Evolutionary conservation across 2,888 invertebrate species (phyloP), one percentile per base, ranked within the genome.

Genomic region (Drosophila rubida): DNA sequence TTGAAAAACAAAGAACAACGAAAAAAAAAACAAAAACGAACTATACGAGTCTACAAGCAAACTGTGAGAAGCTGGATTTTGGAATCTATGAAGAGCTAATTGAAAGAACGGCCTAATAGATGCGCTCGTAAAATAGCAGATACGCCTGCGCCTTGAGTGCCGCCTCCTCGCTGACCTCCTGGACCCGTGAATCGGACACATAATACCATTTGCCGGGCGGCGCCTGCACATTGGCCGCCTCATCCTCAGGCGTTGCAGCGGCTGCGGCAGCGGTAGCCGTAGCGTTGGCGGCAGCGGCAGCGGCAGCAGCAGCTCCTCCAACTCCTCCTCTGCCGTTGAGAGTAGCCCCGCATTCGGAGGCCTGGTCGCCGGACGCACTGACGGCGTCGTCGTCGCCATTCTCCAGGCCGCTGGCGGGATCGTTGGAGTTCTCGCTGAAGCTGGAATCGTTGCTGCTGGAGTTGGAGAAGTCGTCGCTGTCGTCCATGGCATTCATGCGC

Each of bases 121-220:
- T 96, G 91, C 98, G 94, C 92, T 99, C 98, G 92, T 99, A 99
- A 93, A 99, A 99, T 37, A 99, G 94, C 53, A 99, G 93, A 92
- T 99, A 99, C 13, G 99, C 99, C 92, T 99, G 97, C 65, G 96
- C 95, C 79, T 94, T 93, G 45, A 98, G 93, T 63, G 98, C 98
- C 74, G 94, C 94, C 2, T 95, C 94, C 91, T 97, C 96, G 60
- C 94, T 93, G 22, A 96, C 96, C 90, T 97, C 96, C 37, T 94
- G 94, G 0, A 98, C 97, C 88, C 95, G 94, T 63, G 96, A 96
- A 93, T 99, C 99, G 61, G 98, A 98, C 50, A 98, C 95, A 90
- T 96, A 96, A 93, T 96, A 99, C 99, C 99, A 99, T 87, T 95
- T 95, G 9, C 97, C 97, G 1, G 94, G 91, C 1, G 95, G 94